phyloP scores from a whole-genome alignment of 2,797 vertebrate genomes.

The Chelidonichthys spinosus region DNA sequence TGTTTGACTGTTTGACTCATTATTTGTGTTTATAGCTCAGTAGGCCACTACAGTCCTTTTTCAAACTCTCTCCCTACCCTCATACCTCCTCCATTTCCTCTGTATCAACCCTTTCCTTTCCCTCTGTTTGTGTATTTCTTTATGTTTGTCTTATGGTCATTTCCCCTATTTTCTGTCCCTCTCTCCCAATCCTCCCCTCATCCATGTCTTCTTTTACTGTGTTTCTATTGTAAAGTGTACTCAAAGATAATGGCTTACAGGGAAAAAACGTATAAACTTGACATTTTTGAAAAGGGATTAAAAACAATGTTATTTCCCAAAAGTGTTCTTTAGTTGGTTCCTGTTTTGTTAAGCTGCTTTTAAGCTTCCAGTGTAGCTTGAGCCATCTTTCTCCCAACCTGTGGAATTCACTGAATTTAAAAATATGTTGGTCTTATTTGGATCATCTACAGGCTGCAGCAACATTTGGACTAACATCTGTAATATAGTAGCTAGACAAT shows the following conservation, averaged over 20 bases:
- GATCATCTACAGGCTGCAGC: not conserved
- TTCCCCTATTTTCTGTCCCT: not conserved
- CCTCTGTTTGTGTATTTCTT: not conserved
- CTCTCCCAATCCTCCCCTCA: not conserved
- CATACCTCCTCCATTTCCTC: slow-evolving; percentile 10
- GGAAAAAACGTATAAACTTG: not conserved
- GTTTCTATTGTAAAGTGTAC: not conserved
- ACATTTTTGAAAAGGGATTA: not conserved
- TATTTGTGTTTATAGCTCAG: slow-evolving; percentile 77
- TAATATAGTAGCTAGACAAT: not conserved
- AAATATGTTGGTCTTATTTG: not conserved
- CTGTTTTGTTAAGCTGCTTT: not conserved
- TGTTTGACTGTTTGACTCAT: slow-evolving; percentile 46
- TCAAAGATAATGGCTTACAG: not conserved
- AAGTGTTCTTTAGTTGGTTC: not conserved
- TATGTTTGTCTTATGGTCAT: not conserved
- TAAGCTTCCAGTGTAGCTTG: not conserved
- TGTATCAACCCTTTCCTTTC: not conserved
- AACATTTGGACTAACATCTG: not conserved
- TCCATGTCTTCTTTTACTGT: not conserved
- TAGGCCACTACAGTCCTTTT: slow-evolving; percentile 56
- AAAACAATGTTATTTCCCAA: not conserved
- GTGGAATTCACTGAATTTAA: not conserved
- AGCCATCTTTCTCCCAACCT: not conserved
- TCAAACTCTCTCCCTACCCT: slow-evolving; percentile 4